Base-by-base conservation (phyloP, 2,113 vertebrate genomes). In the Chlorocebus sabaeus region DNA sequence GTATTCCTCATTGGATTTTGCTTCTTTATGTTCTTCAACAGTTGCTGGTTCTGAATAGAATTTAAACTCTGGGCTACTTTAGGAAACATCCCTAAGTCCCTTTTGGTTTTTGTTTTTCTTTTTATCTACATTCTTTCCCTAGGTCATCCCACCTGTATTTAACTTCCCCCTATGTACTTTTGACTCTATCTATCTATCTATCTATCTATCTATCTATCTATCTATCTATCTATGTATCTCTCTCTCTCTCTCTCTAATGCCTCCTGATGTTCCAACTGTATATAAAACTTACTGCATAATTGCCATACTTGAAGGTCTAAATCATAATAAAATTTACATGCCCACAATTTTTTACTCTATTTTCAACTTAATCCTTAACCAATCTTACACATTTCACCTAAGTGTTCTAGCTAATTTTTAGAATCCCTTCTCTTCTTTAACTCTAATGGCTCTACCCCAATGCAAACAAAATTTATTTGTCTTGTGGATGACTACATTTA, bases 291-390 rank as follows among this genome's bases (percentile, higher is more conserved):
- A 76, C 2, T 70, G 8, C 6, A 35, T 57, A 76, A 23, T 55
- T 84, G 10, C 61, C 96, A 55, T 30, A 68, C 3, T 76, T 90
- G 12, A 5, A 76, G 64, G 5, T 48, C 25, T 90, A 79, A 73
- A 22, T 81, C 14, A 93, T 45, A 43, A 89, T 16, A 93, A 67
- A n/a, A 75, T 80, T 83, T 30, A 88, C 93, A 32, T 59, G 14
- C 25, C 22, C 75, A 27, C 3, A 67, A n/a, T 45, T 88, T 22
- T n/a, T 75, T 12, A 64, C 43, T 89, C 81, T 18, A 81, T 72
- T 40, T 92, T 92, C 25, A 18, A 75, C 35, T 81, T 72, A 90
- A 82, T 79, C 10, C 0, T 78, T 38, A 8, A 81, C 85, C 20
- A 20, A 1, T 61, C 59, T 85, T 61, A 14, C 10, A 0, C 18